These are phyloP conservation scores for Clostera curtula DNA, from an alignment of 2,888 invertebrate genomes.

Conservation along the genomic window DNA sequence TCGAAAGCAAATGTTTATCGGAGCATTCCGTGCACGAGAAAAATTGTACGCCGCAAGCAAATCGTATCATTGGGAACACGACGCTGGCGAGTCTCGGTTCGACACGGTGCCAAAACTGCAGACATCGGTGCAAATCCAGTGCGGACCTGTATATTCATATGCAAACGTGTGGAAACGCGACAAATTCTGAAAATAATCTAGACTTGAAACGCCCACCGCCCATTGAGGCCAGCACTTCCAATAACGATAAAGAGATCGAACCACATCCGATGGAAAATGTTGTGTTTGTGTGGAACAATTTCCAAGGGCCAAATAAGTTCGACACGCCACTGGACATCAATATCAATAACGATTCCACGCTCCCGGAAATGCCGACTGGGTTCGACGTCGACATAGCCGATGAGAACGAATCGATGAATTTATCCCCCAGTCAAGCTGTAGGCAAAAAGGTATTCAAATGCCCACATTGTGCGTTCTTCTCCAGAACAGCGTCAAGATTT, in stretches of 20 bases:
- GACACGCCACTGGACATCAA: conserved; percentile 58
- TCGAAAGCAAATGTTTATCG: conserved; percentile 86
- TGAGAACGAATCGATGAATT: conserved; percentile 75
- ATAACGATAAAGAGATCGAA: conserved; percentile 53
- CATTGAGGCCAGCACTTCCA: conserved; percentile 39
- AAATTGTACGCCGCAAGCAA: conserved; percentile 72
- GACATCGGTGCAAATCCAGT: conserved; percentile 90
- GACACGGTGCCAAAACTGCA: conserved; percentile 89
- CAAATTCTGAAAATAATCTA: conserved; percentile 37
- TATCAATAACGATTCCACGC: conserved; percentile 63
- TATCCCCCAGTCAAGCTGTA: conserved; percentile 76
- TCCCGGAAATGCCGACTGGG: conserved; percentile 45
- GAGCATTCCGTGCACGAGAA: conserved; percentile 88
- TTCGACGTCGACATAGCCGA: conserved; percentile 54
- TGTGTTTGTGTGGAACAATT: conserved; percentile 88
- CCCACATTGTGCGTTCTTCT: conserved; percentile 94
- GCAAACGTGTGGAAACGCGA: conserved; percentile 78
- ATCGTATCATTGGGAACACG: conserved; percentile 47
- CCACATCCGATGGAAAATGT: conserved; percentile 87
- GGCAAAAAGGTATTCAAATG: conserved; percentile 91
- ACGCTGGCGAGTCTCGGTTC: conserved; percentile 75
- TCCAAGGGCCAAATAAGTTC: conserved; percentile 56
- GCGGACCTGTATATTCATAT: conserved; percentile 85
- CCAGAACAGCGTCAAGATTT: conserved; percentile 93
- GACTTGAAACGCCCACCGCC: conserved; percentile 45